A percentile compares a stretch with the other conserved stretches of the same genome.
Evolutionary conservation across 2,797 vertebrate species (phyloP).

Genomic region (Selene dorsalis): DNA sequence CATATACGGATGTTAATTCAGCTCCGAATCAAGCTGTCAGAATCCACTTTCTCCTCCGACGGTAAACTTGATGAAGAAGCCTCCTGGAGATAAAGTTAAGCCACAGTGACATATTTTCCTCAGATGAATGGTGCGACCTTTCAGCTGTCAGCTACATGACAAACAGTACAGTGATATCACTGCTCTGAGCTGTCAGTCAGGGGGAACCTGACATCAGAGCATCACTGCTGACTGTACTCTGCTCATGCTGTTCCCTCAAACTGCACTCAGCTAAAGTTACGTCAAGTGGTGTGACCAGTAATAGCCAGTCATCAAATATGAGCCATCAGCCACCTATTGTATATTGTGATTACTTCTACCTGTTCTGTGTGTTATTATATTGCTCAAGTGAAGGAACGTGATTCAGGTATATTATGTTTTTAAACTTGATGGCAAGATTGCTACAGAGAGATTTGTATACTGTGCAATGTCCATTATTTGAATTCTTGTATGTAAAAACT

Average conservation of each 20-base stretch:
- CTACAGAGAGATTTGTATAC: no score
- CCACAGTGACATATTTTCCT: background rate
- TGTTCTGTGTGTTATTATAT: no score
- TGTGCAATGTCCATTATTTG: no score
- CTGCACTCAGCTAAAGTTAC: background rate
- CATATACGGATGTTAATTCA: conserved; percentile 16
- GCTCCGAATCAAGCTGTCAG: background rate
- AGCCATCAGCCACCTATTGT: no score
- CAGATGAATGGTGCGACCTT: conserved; percentile 13
- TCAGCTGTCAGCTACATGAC: conserved; percentile 6
- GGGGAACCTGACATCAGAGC: background rate
- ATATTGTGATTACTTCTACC: no score
- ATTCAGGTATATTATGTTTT: no score
- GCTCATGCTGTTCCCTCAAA: background rate
- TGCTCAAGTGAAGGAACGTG: no score
- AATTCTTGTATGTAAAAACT: no score
- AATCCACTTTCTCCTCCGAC: background rate
- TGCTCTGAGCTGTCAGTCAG: background rate
- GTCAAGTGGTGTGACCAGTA: background rate
- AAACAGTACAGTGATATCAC: conserved; percentile 8
- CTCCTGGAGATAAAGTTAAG: conserved; percentile 14
- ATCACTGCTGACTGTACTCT: background rate
- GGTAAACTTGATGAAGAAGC: conserved; percentile 21
- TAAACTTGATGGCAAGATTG: no score
- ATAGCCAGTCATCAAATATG: no score